A percentile compares a stretch with the other conserved stretches of the same genome.
Conservation (phyloP, 2,113 vertebrate genomes). For the Aix galericulata region DNA sequence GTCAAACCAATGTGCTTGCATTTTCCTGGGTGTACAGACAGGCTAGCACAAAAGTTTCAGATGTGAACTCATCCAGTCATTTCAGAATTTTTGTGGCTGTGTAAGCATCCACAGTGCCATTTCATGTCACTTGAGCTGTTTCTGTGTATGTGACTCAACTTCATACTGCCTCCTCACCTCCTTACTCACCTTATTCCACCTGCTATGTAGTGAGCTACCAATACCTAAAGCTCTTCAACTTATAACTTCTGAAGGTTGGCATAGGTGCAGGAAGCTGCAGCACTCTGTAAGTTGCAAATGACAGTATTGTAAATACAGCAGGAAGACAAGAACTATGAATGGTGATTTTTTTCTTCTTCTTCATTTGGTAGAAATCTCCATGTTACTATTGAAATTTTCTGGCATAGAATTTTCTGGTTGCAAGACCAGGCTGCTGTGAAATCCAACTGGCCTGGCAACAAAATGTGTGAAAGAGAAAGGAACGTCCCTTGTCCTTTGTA, state of each 20-base stretch:
- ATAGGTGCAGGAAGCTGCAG: not conserved
- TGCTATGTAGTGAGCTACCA: not conserved
- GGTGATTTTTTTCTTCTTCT: not conserved
- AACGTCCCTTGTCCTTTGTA: not conserved
- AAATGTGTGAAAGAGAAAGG: not conserved
- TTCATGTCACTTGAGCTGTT: not conserved
- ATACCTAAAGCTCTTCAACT: not conserved
- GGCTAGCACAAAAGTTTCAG: not conserved
- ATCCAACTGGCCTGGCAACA: not conserved
- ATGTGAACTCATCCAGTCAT: not conserved
- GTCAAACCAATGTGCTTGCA: not conserved
- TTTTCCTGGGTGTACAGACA: not conserved
- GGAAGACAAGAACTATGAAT: not conserved
- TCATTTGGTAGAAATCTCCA: not conserved
- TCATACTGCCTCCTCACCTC: fast-evolving
- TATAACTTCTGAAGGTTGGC: not conserved
- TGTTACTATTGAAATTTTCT: not conserved
- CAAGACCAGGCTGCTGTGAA: not conserved
- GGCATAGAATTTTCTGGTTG: not conserved
- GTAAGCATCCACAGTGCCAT: not conserved
- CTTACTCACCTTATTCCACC: not conserved
- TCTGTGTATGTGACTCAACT: not conserved
- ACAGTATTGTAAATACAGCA: not conserved
- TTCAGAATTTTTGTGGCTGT: not conserved
- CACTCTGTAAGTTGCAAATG: not conserved